A percentile compares a stretch with the other conserved stretches of the same genome.
phyloP scores from a whole-genome alignment of 2,113 vertebrate species.

The Alaudala cheleensis region DNA sequence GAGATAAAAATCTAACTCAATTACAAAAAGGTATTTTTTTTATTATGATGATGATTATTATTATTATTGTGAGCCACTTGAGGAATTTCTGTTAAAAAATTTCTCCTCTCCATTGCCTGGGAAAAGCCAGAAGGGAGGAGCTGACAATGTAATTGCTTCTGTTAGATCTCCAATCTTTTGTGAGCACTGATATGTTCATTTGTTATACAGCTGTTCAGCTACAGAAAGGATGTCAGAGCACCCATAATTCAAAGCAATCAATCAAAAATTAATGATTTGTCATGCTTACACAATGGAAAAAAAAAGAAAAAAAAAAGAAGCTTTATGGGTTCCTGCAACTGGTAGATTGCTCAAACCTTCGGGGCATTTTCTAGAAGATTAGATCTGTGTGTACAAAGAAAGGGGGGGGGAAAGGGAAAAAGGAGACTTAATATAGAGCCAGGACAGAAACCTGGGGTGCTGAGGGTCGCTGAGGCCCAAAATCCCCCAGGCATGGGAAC shows the following conservation, averaged over 20 bases:
- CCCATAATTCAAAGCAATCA: constrained; percentile 81
- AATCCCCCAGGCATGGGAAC: neutral
- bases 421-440: neutral
- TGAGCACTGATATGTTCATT: constrained; percentile 79
- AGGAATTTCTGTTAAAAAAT: constrained; percentile 78
- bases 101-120: constrained; percentile 66
- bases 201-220: constrained; percentile 81
- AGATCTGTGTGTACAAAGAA: neutral
- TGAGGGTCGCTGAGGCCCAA: accelerated
- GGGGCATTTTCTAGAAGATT: constrained; percentile 37
- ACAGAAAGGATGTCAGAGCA: constrained; percentile 77
- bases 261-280: constrained; percentile 83
- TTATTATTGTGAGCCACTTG: constrained; percentile 71
- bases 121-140: constrained; percentile 74
- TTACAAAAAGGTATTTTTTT: constrained; percentile 41
- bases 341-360: constrained; percentile 33
- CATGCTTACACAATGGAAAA: constrained; percentile 76
- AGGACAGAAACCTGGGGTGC: neutral
- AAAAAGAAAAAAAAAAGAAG: neutral
- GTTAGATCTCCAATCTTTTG: constrained; percentile 78
- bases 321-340: constrained; percentile 69
- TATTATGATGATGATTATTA: neutral
- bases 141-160: constrained; percentile 75
- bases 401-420: accelerated
- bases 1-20: constrained; percentile 72